These are phyloP conservation scores for Pemphigus obesinymphae DNA, from an alignment of 1,140 invertebrate species.

Conservation along the genomic window DNA sequence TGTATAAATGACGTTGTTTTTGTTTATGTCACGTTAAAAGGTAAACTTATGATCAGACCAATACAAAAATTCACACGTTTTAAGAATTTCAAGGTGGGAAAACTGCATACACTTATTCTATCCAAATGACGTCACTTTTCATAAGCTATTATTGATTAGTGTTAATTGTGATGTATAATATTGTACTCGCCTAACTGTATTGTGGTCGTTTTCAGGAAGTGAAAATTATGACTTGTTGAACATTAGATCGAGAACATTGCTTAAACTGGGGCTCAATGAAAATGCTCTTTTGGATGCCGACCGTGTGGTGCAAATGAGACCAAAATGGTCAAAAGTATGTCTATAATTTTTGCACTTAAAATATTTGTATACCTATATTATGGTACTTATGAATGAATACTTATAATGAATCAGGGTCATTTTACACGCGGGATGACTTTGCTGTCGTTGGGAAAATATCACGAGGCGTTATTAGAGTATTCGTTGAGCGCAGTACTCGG, in stretches of 20 bases:
- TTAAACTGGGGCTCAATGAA: slow-evolving; percentile 59
- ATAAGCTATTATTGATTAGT: too few relatives aligned
- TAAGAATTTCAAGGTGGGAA: too few relatives aligned
- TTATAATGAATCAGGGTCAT: slow-evolving; percentile 57
- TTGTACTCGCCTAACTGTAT: too few relatives aligned
- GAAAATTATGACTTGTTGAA: slow-evolving; percentile 65
- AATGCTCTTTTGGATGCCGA: slow-evolving; percentile 68
- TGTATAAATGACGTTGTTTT: too few relatives aligned
- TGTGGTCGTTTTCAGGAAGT: slow-evolving; percentile 57
- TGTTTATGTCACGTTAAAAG: too few relatives aligned
- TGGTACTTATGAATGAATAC: neutral
- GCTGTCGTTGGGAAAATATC: slow-evolving; percentile 59
- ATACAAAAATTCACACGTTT: too few relatives aligned
- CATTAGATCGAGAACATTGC: slow-evolving; percentile 63
- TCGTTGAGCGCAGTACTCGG: slow-evolving; percentile 60
- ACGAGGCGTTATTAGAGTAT: slow-evolving; percentile 64
- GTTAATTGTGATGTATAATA: too few relatives aligned
- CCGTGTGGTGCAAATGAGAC: slow-evolving; percentile 60
- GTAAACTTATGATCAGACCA: too few relatives aligned
- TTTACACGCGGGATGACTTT: slow-evolving; percentile 62
- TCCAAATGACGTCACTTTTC: too few relatives aligned
- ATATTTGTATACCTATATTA: neutral
- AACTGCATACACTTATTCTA: too few relatives aligned
- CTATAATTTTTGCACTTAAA: neutral
- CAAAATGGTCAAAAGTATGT: slow-evolving; percentile 68